Base-by-base conservation (phyloP, 2,888 invertebrate genomes). In the Carpatolechia fugitivella region DNA sequence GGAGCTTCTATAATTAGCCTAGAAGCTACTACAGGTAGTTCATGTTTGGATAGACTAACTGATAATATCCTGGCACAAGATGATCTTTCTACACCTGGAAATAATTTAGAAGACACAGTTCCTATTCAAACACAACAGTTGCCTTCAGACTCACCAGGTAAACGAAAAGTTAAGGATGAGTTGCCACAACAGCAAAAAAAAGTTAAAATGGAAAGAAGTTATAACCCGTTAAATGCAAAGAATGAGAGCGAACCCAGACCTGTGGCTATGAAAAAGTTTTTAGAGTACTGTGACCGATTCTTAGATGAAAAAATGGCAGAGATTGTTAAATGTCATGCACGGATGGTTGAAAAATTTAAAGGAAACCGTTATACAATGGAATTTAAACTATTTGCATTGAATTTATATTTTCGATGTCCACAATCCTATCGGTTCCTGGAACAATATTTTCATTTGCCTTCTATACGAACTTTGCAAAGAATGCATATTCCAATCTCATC, bases 401-500 rank as follows among this genome's bases (percentile, higher is more conserved):
- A 50, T 36, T 50, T 50, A 20, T 50, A 50, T 35, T 50, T 50
- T 35, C 36, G 49, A 7, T 35, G 49, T 18, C 49, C 49, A 1
- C 49, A 35, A 20, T 31, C 49, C 10, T 50, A 50, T 20, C 14
- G 49, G 4, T 50, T 50, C 16, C 20, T 50, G 18, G 49, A 50
- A 35, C 24, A 33, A 5, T 50, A 35, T 35, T 24, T 50, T 24
- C 24, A 50, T 16, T n/a, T 35, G n/a, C 49, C 33, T 20, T 50
- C 33, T 3, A 20, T 18, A 36, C 35, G 49, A n/a, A 50, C 49
- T 5, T 14, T 50, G 20, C 49, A 50, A 20, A 33, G 49, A 36
- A 50, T 50, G 49, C 49, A 50, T 35, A 50, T 50, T 50, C 49
- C 49, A 16, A 50, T 50, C 13, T 50, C 49, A n/a, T 35, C 49